phyloP scores from a whole-genome alignment of 2,113 vertebrate genomes.

The Mormoops blainvillei region DNA sequence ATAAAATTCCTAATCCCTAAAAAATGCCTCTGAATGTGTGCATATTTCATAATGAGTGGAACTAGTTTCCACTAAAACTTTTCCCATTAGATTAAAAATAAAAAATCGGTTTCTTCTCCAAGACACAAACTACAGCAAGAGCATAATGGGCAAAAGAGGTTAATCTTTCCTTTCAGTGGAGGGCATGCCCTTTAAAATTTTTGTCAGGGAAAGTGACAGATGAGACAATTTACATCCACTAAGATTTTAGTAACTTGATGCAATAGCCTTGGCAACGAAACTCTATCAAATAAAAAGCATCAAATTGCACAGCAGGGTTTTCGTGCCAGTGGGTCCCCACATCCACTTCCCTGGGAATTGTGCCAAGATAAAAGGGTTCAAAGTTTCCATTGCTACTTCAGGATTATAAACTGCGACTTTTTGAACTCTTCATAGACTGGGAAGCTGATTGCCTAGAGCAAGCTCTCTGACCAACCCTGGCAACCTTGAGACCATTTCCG shows the following conservation, averaged over 20 bases:
- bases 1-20: not conserved
- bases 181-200: slow-evolving; percentile 30
- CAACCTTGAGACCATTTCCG: not conserved
- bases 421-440: not conserved
- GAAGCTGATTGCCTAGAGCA: not conserved
- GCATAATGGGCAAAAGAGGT: not conserved
- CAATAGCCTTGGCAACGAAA: slow-evolving; percentile 46
- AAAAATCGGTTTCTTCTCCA: not conserved
- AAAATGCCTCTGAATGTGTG: not conserved
- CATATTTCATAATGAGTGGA: not conserved
- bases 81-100: not conserved
- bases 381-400: slow-evolving; percentile 32
- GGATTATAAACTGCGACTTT: not conserved
- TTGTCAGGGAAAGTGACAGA: slow-evolving; percentile 35
- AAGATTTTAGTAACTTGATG: slow-evolving; percentile 52
- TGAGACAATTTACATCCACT: slow-evolving; percentile 49
- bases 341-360: slow-evolving; percentile 4
- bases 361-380: slow-evolving; percentile 42
- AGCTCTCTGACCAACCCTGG: not conserved
- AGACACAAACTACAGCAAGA: not conserved
- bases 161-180: slow-evolving; percentile 27
- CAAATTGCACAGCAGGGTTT: slow-evolving; percentile 13
- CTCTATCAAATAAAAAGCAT: slow-evolving; percentile 45
- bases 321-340: slow-evolving; percentile 12
- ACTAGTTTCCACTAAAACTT: not conserved